phyloP scores from a whole-genome alignment of 2,113 vertebrate genomes.

The Periophthalmodon schlosseri region DNA sequence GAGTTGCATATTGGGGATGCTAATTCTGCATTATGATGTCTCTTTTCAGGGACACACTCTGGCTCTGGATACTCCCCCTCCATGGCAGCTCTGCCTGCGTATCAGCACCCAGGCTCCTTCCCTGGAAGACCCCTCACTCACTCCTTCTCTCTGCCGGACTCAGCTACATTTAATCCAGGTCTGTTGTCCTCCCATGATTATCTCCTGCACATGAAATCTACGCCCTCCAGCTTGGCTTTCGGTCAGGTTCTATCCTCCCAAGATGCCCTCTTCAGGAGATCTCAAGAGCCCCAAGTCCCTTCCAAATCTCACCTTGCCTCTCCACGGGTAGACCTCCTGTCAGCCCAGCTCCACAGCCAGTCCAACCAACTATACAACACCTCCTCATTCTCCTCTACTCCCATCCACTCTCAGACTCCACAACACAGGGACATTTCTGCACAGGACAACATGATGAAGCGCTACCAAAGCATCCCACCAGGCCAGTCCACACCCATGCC shows the following conservation, averaged over 20 bases:
- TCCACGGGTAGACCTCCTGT: slow-evolving; percentile 87
- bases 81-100: slow-evolving; percentile 87
- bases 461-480: slow-evolving; percentile 84
- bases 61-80: slow-evolving; percentile 87
- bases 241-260: slow-evolving; percentile 77
- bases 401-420: slow-evolving; percentile 58
- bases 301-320: slow-evolving; percentile 78
- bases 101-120: slow-evolving; percentile 91
- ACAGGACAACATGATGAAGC: slow-evolving; percentile 92
- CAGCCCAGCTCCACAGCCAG: slow-evolving; percentile 82
- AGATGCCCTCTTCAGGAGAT: slow-evolving; percentile 68
- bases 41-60: slow-evolving; percentile 84
- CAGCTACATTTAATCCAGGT: slow-evolving; percentile 85
- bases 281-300: slow-evolving; percentile 75
- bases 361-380: slow-evolving; percentile 85
- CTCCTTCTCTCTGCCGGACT: slow-evolving; percentile 86
- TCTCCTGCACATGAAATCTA: slow-evolving; percentile 81
- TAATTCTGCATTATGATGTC: not conserved
- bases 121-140: slow-evolving; percentile 86
- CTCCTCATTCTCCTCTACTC: slow-evolving; percentile 81
- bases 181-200: slow-evolving; percentile 85
- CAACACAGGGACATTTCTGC: slow-evolving; percentile 80
- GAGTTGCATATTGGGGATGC: not conserved
- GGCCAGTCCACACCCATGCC: slow-evolving; percentile 76
- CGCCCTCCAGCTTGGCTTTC: slow-evolving; percentile 75